Conservation (phyloP, 2,888 invertebrate genomes). For the Agrilus cyanescens region DNA sequence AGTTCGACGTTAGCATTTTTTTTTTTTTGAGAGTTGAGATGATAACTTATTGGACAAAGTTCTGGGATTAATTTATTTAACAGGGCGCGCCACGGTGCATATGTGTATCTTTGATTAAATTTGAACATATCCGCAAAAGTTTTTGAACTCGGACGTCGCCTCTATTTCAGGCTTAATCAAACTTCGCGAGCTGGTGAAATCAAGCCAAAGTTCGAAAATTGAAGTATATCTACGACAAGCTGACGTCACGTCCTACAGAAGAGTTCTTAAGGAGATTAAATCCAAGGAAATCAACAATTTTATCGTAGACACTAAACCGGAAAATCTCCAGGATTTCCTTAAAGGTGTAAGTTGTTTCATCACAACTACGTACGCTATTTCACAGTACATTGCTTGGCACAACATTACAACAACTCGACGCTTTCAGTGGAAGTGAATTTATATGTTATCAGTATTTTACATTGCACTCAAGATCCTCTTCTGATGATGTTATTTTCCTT, state of each 20-base stretch:
- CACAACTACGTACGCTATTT: neutral
- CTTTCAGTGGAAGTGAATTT: too few species aligned
- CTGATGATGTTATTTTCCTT: too few species aligned
- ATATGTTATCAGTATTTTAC: too few species aligned
- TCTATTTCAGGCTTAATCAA: constrained; percentile 49
- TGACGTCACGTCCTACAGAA: constrained; percentile 51
- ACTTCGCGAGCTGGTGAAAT: constrained; percentile 56
- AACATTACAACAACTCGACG: neutral
- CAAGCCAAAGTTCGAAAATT: constrained; percentile 46
- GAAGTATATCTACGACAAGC: constrained; percentile 61
- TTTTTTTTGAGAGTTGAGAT: too few species aligned
- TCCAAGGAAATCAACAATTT: constrained; percentile 65
- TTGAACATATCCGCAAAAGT: neutral
- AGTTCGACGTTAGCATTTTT: too few species aligned
- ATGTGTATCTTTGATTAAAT: too few species aligned
- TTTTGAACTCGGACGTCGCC: neutral
- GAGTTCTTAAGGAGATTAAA: constrained; percentile 60
- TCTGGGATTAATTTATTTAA: too few species aligned
- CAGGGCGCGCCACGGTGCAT: too few species aligned
- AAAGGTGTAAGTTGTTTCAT: constrained; percentile 50
- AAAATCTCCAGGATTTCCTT: constrained; percentile 59
- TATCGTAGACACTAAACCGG: constrained; percentile 62
- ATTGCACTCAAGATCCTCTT: too few species aligned
- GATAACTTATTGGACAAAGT: too few species aligned
- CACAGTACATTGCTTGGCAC: constrained; percentile 1